phyloP scores from a whole-genome alignment of 2,113 vertebrate genomes.

The Pseudopipra pipra region DNA sequence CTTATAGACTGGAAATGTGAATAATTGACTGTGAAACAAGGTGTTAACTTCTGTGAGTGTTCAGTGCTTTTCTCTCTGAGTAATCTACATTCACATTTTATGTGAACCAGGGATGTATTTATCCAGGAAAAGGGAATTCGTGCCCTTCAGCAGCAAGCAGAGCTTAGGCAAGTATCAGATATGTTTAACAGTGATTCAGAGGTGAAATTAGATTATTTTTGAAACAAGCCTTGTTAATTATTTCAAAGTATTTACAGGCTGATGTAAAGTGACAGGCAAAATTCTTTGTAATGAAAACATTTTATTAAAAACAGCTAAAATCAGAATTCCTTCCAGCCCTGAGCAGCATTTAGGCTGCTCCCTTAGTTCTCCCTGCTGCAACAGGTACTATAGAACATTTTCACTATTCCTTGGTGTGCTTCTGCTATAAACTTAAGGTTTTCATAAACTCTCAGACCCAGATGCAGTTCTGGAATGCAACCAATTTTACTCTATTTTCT shows the following conservation, averaged over 20 bases:
- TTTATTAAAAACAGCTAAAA: not conserved
- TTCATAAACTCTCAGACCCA: not conserved
- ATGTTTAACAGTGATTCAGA: not conserved
- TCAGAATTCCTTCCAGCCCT: not conserved
- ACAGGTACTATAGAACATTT: not conserved
- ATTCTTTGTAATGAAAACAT: not conserved
- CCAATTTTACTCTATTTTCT: not conserved
- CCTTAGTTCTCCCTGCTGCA: not conserved
- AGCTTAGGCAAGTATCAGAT: not conserved
- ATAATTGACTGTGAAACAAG: constrained; percentile 72
- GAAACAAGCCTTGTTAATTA: not conserved
- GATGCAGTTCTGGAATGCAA: not conserved
- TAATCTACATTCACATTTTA: constrained; percentile 47
- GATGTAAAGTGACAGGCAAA: not conserved
- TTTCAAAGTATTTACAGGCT: not conserved
- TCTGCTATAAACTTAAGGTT: not conserved
- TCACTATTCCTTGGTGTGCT: not conserved
- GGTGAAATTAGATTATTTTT: not conserved
- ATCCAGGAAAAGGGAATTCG: constrained; percentile 30
- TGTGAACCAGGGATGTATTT: constrained; percentile 21
- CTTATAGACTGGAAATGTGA: constrained; percentile 69
- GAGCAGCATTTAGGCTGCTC: not conserved
- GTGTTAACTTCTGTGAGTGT: constrained; percentile 49
- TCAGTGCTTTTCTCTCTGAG: constrained; percentile 47
- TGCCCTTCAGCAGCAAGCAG: not conserved